A percentile compares a stretch with the other conserved stretches of the same genome.
Evolutionary conservation across 2,888 invertebrate genomes (phyloP).

Genomic region (Synergus itoensis): DNA sequence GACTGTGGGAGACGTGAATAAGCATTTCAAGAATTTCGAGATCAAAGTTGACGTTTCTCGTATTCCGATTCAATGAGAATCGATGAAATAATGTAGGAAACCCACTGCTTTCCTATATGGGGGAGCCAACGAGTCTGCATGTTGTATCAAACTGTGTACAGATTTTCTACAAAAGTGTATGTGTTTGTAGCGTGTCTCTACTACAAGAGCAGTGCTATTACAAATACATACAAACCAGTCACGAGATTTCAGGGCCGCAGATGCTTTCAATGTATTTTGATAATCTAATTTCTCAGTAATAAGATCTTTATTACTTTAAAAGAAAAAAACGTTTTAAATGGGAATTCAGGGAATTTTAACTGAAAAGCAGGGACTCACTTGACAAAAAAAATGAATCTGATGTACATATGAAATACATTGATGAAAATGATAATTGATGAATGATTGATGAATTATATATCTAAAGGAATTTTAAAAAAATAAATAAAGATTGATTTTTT

Average conservation of each 20-base stretch:
- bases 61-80: conserved; percentile 50
- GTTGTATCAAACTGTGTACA: conserved; percentile 40
- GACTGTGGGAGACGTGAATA: conserved; percentile 17
- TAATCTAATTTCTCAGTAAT: conserved; percentile 30
- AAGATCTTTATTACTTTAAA: neutral
- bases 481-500: neutral
- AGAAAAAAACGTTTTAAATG: no score
- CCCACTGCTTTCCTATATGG: conserved; percentile 30
- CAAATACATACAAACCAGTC: conserved; percentile 38
- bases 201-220: conserved; percentile 38
- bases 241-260: conserved; percentile 45
- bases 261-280: conserved; percentile 29
- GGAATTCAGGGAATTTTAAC: no score
- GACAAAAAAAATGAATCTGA: no score
- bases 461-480: neutral
- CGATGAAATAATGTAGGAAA: conserved; percentile 48
- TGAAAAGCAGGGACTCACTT: no score
- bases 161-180: conserved; percentile 18
- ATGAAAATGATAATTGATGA: no score
- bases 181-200: conserved; percentile 19
- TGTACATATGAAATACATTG: neutral
- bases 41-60: conserved; percentile 47
- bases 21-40: conserved; percentile 35
- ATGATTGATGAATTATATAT: no score
- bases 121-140: conserved; percentile 18